phyloP scores from a whole-genome alignment of 2,797 vertebrate genomes.

The Siniperca undulata region DNA sequence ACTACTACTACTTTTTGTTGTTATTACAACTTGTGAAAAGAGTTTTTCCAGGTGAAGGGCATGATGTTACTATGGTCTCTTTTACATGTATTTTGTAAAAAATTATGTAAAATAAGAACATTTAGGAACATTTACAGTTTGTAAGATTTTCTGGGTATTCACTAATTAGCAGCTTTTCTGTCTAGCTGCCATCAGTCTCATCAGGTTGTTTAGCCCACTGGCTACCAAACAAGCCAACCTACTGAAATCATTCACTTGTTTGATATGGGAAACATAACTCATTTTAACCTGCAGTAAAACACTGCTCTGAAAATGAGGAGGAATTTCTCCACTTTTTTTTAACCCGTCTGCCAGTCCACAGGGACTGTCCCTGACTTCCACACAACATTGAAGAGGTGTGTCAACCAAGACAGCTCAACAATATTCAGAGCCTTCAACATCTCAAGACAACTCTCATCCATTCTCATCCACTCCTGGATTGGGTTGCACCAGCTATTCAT shows the following conservation, averaged over 20 bases:
- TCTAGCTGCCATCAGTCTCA: slow-evolving; percentile 44
- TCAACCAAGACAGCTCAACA: slow-evolving; percentile 5
- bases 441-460: background rate
- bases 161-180: slow-evolving; percentile 54
- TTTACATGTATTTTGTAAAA: background rate
- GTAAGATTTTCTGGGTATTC: slow-evolving; percentile 16
- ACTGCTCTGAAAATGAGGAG: slow-evolving; percentile 14
- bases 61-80: background rate
- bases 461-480: background rate
- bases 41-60: slow-evolving; percentile 6
- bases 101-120: slow-evolving; percentile 16
- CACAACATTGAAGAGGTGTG: background rate
- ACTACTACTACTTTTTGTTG: background rate
- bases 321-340: slow-evolving; percentile 1
- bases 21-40: background rate
- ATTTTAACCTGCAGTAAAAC: slow-evolving; percentile 41
- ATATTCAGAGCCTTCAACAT: background rate
- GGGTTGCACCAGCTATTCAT: background rate
- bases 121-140: slow-evolving; percentile 30
- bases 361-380: slow-evolving; percentile 7
- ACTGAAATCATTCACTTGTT: slow-evolving; percentile 38
- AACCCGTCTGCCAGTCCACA: slow-evolving; percentile 12
- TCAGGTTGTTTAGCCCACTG: slow-evolving; percentile 67
- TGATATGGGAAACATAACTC: slow-evolving; percentile 35
- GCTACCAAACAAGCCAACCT: slow-evolving; percentile 61